Evolutionary conservation across 2,888 invertebrate species (phyloP), one percentile per base, ranked within the genome.

Genomic region (Mamestra brassicae): DNA sequence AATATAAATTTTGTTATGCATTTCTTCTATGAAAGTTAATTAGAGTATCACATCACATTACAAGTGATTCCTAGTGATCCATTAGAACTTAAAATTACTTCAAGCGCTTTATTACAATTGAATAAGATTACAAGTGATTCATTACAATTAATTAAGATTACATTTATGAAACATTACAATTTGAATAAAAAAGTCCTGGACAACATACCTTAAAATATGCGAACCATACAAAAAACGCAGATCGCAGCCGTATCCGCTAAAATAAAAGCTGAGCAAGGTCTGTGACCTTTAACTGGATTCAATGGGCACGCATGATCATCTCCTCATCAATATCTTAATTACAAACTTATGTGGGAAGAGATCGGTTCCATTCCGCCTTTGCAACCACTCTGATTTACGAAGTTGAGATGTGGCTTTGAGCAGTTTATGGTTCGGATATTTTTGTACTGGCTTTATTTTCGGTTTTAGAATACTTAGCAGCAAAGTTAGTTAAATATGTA

Each of bases 241-340:
- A 92, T 92, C 91, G 90, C 90, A 90, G 90, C 86, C 87, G 91
- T 88, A 88, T 92, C 92, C 91, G 91, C 90, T 91, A 91, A 94
- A 95, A 95, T 92, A 95, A 95, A 94, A 93, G 88, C 89, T 89
- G 86, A 84, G 86, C 89, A 90, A 91, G 93, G 92, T 92, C 91
- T 80, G 87, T 90, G 93, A 93, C 92, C 94, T 89, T 90, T 92
- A 89, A 90, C 90, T 90, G 90, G 90, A 92, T 91, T 91, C 91
- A 90, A 91, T 90, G 88, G 89, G 90, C 89, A 86, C 87, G 86
- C 87, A 89, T 87, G 87, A 89, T 86, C 81, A 88, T 87, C 85
- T 76, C 81, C 81, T 85, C 87, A 83, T 83, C 85, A 84, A 89
- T 88, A 86, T 88, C 85, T 86, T 88, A 85, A 89, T 87, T 84